These are phyloP conservation scores for Lytechinus variegatus DNA, from an alignment of 35 echinoderm and acorn worm species.

Conservation along the genomic window DNA sequence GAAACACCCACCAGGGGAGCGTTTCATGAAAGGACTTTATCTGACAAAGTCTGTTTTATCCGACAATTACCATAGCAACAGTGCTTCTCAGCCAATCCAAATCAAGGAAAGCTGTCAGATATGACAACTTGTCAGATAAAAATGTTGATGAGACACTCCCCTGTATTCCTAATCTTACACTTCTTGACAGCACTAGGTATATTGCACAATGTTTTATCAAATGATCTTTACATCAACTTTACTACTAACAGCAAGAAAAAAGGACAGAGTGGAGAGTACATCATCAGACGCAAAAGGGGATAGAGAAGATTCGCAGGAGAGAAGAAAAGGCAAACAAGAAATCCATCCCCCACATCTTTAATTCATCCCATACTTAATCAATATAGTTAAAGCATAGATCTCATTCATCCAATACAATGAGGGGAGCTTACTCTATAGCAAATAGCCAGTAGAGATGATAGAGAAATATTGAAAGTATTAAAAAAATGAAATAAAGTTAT, in stretches of 20 bases:
- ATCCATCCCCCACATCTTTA: background rate
- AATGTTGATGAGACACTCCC: too few relatives aligned
- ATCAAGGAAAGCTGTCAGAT: too few relatives aligned
- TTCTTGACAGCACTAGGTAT: background rate
- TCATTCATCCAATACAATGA: background rate
- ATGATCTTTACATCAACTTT: constrained; percentile 17
- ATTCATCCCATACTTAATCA: background rate
- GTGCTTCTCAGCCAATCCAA: too few relatives aligned
- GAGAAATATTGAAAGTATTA: too few relatives aligned
- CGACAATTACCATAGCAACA: too few relatives aligned
- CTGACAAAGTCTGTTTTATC: too few relatives aligned
- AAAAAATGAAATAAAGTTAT: too few relatives aligned
- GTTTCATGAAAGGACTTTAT: too few relatives aligned
- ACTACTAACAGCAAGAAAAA: constrained; percentile 29
- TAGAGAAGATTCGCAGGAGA: constrained; percentile 41
- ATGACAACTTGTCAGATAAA: too few relatives aligned
- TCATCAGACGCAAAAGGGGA: constrained; percentile 23
- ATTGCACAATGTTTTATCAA: background rate
- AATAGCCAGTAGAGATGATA: background rate
- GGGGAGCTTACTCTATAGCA: background rate
- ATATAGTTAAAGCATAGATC: background rate
- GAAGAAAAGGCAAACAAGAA: constrained; percentile 61
- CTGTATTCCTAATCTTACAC: too few relatives aligned
- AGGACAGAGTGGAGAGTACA: constrained; percentile 9
- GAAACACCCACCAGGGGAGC: too few relatives aligned